Evolutionary conservation across 1,140 invertebrate genomes (phyloP).

Genomic region (Homalodisca vitripennis): DNA sequence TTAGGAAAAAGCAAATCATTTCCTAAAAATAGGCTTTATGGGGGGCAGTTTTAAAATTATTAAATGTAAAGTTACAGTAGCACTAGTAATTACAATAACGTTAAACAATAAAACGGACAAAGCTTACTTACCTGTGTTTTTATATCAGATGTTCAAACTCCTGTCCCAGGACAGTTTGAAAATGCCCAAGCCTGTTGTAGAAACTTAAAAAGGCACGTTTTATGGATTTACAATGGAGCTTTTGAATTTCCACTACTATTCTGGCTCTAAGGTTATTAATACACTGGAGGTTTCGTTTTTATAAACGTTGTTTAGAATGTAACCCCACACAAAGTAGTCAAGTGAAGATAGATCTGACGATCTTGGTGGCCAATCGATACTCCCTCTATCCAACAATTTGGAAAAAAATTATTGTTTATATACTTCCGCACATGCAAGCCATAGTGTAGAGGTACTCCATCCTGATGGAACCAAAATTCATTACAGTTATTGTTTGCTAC

Average conservation of each 20-base stretch:
- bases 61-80: no score
- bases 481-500: background rate
- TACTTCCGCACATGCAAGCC: background rate
- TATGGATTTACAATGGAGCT: background rate
- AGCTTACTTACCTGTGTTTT: no score
- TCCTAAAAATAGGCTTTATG: no score
- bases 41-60: no score
- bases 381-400: background rate
- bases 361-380: background rate
- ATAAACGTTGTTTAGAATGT: background rate
- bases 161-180: background rate
- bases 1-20: no score
- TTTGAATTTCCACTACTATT: background rate
- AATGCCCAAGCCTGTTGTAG: background rate
- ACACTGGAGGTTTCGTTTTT: background rate
- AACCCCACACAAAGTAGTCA: constrained; percentile 6
- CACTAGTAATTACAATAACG: no score
- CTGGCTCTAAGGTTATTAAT: background rate
- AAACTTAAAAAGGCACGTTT: background rate
- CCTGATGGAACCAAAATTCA: constrained; percentile 8
- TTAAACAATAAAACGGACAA: no score
- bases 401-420: background rate
- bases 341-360: constrained; percentile 2
- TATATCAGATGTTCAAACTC: background rate
- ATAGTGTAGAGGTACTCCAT: background rate